These are phyloP conservation scores for Camponotus floridanus DNA, from an alignment of 1,140 invertebrate species.

Conservation along the genomic window DNA sequence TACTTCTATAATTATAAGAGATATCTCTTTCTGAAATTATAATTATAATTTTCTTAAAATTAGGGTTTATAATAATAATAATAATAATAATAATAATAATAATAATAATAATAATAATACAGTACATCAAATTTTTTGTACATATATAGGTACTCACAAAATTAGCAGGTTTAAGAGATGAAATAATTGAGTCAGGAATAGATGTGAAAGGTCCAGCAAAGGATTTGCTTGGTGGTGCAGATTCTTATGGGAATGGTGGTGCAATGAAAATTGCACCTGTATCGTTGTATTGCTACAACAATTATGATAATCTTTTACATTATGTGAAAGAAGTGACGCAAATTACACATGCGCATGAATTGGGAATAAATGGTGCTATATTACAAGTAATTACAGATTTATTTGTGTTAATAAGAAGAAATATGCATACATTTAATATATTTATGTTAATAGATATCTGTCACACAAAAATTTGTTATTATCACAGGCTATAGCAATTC, in stretches of 20 bases:
- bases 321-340: conserved; percentile 85
- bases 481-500: conserved; percentile 87
- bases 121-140: neutral
- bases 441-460: conserved; percentile 48
- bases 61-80: conserved; percentile 10
- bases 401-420: neutral
- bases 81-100: neutral
- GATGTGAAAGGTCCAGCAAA: conserved; percentile 89
- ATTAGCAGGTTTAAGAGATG: conserved; percentile 75
- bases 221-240: conserved; percentile 90
- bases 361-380: conserved; percentile 90
- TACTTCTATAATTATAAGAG: neutral
- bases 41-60: conserved; percentile 17
- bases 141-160: conserved; percentile 88
- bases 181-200: conserved; percentile 71
- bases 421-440: conserved; percentile 8
- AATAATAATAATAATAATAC: neutral
- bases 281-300: conserved; percentile 88
- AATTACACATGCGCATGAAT: conserved; percentile 90
- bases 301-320: conserved; percentile 86
- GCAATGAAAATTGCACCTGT: conserved; percentile 93
- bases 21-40: neutral
- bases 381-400: conserved; percentile 85
- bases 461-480: conserved; percentile 32
- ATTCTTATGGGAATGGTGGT: conserved; percentile 93